A percentile compares a stretch with the other conserved stretches of the same genome.
These are phyloP conservation scores for Conger conger DNA, from an alignment of 2,113 vertebrate genomes.

Conservation along the genomic window DNA sequence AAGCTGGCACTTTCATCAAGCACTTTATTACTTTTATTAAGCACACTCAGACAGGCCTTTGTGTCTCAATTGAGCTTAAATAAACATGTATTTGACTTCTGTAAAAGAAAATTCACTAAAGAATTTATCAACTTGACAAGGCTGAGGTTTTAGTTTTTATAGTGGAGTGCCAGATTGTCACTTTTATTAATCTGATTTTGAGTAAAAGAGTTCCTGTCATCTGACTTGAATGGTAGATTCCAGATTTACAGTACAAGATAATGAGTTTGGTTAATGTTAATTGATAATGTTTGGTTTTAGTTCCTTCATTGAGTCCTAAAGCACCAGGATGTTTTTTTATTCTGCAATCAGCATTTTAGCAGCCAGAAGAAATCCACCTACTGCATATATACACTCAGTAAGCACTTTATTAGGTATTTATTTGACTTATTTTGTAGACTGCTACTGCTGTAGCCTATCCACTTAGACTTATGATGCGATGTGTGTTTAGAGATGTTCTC, in stretches of 20 bases:
- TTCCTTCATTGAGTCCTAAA: not conserved
- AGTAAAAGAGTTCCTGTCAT: not conserved
- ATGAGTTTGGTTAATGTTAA: not conserved
- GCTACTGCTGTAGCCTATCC: too few species aligned
- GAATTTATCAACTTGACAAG: constrained; percentile 25
- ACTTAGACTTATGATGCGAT: too few species aligned
- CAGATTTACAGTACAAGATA: not conserved
- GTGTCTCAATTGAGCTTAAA: not conserved
- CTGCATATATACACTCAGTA: not conserved
- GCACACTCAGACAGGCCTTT: not conserved
- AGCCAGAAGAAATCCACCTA: not conserved
- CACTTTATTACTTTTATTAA: not conserved
- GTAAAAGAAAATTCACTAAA: too few species aligned
- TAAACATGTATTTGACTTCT: not conserved
- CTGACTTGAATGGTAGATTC: not conserved
- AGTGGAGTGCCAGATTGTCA: constrained; percentile 16
- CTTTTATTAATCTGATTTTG: constrained; percentile 14
- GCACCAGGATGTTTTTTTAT: not conserved
- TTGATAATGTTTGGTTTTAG: not conserved
- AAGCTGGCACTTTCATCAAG: not conserved
- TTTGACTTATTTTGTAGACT: too few species aligned
- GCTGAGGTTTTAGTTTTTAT: not conserved
- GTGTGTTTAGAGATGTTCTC: too few species aligned
- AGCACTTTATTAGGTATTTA: too few species aligned
- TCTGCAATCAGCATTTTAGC: not conserved